A percentile compares a stretch with the other conserved stretches of the same genome.
phyloP scores from a whole-genome alignment of 2,888 invertebrate species.

The Gryllus longicercus region DNA sequence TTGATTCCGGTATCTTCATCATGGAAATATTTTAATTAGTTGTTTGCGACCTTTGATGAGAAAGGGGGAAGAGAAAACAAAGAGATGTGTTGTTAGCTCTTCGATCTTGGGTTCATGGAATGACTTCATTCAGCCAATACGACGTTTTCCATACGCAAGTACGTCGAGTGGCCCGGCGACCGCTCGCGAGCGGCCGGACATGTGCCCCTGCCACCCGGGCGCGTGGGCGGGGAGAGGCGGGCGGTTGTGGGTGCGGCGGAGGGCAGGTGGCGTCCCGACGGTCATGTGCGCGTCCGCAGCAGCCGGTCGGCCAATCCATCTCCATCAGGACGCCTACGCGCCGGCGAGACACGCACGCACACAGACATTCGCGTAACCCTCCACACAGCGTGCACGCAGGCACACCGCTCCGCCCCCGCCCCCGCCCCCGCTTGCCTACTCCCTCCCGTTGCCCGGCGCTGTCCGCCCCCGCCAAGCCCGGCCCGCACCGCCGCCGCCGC shows the following conservation, averaged over 20 bases:
- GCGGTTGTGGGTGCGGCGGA: not conserved
- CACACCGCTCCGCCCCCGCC: too few species aligned
- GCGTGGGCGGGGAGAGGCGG: not conserved
- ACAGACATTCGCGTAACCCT: not conserved
- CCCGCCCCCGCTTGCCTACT: not conserved
- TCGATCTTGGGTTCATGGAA: too few species aligned
- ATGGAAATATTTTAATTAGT: too few species aligned
- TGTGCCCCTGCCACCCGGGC: too few species aligned
- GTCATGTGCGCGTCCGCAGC: slow-evolving; percentile 17
- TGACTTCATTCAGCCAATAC: too few species aligned
- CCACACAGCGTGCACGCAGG: not conserved
- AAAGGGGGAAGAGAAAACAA: too few species aligned
- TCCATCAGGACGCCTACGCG: not conserved
- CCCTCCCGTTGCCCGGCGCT: not conserved
- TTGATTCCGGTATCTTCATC: too few species aligned
- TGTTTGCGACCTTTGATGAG: too few species aligned
- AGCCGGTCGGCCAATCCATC: slow-evolving; percentile 7
- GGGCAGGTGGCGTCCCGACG: not conserved
- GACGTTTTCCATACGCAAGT: too few species aligned
- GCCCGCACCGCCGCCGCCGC: not conserved
- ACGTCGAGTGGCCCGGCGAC: too few species aligned
- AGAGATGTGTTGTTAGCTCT: too few species aligned
- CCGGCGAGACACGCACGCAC: not conserved
- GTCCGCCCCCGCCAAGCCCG: not conserved
- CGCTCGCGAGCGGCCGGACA: too few species aligned